phyloP scores from a whole-genome alignment of 1,140 invertebrate genomes.

The Whitmania pigra region DNA sequence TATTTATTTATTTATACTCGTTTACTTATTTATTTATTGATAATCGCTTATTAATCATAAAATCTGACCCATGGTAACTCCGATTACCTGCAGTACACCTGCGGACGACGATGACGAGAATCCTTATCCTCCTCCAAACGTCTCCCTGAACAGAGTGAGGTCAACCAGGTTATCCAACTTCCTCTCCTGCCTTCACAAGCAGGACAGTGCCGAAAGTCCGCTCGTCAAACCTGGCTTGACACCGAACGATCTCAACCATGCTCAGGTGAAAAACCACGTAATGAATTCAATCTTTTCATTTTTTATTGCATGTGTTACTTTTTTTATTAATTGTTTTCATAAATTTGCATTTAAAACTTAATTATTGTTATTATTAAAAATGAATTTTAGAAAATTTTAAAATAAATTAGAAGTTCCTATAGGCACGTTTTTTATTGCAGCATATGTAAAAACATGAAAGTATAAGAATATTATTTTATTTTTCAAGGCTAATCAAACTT shows the following conservation, averaged over 20 bases:
- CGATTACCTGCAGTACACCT: constrained; percentile 24
- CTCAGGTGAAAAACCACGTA: constrained; percentile 30
- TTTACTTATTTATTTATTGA: too few relatives aligned
- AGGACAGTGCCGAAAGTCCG: constrained; percentile 43
- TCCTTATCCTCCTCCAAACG: background rate
- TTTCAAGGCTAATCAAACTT: too few relatives aligned
- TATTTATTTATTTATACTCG: too few relatives aligned
- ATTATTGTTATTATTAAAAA: constrained; percentile 7
- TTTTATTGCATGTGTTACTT: background rate
- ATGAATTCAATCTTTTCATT: background rate
- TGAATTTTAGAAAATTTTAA: background rate
- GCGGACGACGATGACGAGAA: constrained; percentile 36
- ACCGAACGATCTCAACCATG: constrained; percentile 60
- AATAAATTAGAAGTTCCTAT: too few relatives aligned
- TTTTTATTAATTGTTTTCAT: background rate
- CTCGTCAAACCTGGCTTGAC: constrained; percentile 50
- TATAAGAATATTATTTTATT: too few relatives aligned
- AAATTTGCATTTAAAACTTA: background rate
- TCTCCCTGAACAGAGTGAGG: background rate
- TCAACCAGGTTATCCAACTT: background rate
- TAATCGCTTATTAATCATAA: too few relatives aligned
- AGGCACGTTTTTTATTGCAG: too few relatives aligned
- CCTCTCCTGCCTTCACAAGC: constrained; percentile 43
- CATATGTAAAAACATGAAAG: too few relatives aligned
- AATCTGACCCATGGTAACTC: too few relatives aligned